Evolutionary conservation across 1,140 invertebrate species (phyloP).

Genomic region (Diorhabda carinulata): DNA sequence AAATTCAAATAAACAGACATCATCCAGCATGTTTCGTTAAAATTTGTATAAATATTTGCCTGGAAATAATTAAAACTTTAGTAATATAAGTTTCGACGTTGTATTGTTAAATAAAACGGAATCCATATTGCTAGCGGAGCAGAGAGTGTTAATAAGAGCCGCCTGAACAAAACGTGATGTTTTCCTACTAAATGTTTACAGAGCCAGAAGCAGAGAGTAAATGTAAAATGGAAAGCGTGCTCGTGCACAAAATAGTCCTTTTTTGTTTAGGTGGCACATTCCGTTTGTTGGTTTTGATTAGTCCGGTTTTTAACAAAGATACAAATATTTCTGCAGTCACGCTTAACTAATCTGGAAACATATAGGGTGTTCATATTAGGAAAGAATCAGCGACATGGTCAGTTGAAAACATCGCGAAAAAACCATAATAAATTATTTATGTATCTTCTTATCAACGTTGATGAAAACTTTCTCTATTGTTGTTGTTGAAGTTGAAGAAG

Average conservation of each 20-base stretch:
- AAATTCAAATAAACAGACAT: too few relatives aligned
- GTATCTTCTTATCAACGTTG: too few relatives aligned
- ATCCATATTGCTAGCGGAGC: constrained; percentile 1
- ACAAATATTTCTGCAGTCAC: background rate
- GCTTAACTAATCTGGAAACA: too few relatives aligned
- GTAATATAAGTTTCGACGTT: background rate
- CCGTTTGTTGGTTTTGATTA: constrained; percentile 2
- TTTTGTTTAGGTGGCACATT: constrained; percentile 2
- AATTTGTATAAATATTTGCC: background rate
- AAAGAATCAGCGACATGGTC: too few relatives aligned
- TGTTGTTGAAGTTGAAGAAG: too few relatives aligned
- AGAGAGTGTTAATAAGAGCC: background rate
- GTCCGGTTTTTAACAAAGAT: background rate
- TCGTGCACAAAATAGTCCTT: constrained; percentile 2
- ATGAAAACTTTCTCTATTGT: too few relatives aligned
- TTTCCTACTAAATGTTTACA: constrained; percentile 2
- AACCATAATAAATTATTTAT: too few relatives aligned
- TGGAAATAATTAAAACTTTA: background rate
- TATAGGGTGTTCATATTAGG: too few relatives aligned
- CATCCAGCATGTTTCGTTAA: too few relatives aligned
- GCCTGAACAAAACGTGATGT: constrained; percentile 1
- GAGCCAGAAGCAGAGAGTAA: constrained; percentile 1
- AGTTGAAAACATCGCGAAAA: too few relatives aligned
- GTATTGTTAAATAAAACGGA: constrained; percentile 3
- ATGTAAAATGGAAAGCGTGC: constrained; percentile 2